Base-by-base conservation (phyloP, 1,140 invertebrate genomes). In the Bradysia coprophila region DNA sequence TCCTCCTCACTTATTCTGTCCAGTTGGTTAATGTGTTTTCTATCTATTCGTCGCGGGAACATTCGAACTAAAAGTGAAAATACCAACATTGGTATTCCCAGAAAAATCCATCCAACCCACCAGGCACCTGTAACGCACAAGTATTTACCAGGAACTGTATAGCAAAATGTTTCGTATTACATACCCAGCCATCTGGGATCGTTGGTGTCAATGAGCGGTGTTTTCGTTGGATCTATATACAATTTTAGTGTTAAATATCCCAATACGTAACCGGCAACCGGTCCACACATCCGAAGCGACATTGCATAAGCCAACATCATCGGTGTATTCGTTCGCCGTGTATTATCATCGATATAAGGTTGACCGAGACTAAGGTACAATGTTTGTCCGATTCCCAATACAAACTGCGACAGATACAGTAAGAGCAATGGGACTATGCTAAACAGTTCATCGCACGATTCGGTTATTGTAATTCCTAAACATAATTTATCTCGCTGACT, bases 41-140 rank as follows among this genome's bases (percentile, higher is more conserved):
- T 53, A 16, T 67, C 67, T 40, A 75, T 49, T 40, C 71, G 53
- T 44, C 65, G 66, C 21, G 73, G 73, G 43, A 76, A 76, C 46
- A 73, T 60, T 0, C 69, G 67, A 36, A 76, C 68, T 2, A 75
- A 48, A 15, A 68, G 45, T 2, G 72, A 59, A 46, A 75, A 70
- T 19, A 72, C 49, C 13, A 64, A 57, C 67, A 75, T 70, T 2
- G 66, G 51, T 1, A 58, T 59, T 4, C 71, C 71, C 10, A 75
- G 50, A 36, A 75, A 64, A 10, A 74, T 61, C 73, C 73, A 76
- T 19, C 73, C 73, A 13, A 80, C 52, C 77, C 77, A 80, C 76
- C 76, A 80, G 10, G 76, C 76, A n/a, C 77, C 32, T n/a, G n/a
- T n/a, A n/a, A n/a, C n/a, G n/a, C n/a, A n/a, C n/a, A n/a, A n/a